phyloP scores from a whole-genome alignment of 53 echinoderm and acorn worm species.

The Glandiceps talaboti region DNA sequence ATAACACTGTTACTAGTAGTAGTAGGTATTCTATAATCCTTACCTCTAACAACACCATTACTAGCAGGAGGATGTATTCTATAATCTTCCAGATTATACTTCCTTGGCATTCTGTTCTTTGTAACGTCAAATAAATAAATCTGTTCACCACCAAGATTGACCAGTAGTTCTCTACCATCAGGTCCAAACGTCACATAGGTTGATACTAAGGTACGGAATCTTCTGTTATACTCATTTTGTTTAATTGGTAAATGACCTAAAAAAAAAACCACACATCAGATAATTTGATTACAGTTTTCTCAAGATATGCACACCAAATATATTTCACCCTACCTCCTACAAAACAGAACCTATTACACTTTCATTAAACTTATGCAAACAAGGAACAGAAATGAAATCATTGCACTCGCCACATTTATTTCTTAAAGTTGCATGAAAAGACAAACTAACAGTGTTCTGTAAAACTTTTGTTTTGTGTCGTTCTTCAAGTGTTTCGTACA shows the following conservation, averaged over 20 bases:
- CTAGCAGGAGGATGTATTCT: constrained; percentile 22
- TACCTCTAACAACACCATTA: constrained; percentile 39
- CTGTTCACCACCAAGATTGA: constrained; percentile 95
- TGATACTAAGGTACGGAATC: constrained; percentile 75
- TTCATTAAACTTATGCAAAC: no score
- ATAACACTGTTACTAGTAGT: constrained; percentile 50
- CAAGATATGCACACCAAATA: no score
- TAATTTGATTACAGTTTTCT: no score
- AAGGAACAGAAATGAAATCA: no score
- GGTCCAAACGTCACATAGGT: constrained; percentile 98
- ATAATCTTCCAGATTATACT: constrained; percentile 65
- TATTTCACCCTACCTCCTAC: no score
- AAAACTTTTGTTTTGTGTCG: no score
- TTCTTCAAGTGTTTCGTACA: no score
- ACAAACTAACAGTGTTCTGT: no score
- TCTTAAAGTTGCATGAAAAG: no score
- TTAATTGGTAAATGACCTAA: constrained; percentile 92
- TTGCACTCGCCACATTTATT: no score
- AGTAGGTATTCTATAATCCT: constrained; percentile 28
- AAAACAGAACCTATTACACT: no score
- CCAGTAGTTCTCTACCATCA: constrained; percentile 72
- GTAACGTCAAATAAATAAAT: constrained; percentile 83
- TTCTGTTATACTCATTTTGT: constrained; percentile 51
- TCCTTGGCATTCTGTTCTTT: constrained; percentile 46
- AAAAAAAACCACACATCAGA: no score